These are phyloP conservation scores for Chymomyza procnemis DNA, from an alignment of 2,888 invertebrate species.

Conservation along the genomic window DNA sequence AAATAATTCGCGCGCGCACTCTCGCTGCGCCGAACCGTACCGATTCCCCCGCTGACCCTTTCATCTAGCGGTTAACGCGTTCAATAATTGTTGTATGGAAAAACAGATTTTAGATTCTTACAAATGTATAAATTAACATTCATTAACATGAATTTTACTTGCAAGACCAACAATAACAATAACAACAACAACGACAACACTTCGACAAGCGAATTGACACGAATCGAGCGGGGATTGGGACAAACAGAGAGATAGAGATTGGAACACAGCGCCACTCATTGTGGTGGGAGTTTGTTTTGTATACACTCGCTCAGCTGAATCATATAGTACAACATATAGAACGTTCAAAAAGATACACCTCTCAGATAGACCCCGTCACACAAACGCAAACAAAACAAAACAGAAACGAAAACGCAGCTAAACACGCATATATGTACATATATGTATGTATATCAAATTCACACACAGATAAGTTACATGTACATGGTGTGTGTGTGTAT, in stretches of 20 bases:
- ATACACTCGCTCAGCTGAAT: background rate
- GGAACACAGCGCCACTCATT: constrained; percentile 41
- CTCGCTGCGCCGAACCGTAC: background rate
- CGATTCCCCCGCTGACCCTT: constrained; percentile 6
- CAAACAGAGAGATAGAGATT: background rate
- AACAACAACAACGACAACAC: constrained; percentile 28
- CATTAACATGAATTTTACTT: constrained; percentile 64
- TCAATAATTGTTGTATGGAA: constrained; percentile 48
- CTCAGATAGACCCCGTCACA: background rate
- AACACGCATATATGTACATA: constrained; percentile 8
- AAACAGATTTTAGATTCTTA: constrained; percentile 54
- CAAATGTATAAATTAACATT: constrained; percentile 71
- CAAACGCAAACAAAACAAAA: background rate
- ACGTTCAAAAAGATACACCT: background rate
- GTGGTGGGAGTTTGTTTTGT: constrained; percentile 60
- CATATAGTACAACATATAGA: constrained; percentile 1
- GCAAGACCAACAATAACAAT: constrained; percentile 34
- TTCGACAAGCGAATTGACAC: background rate
- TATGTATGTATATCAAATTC: constrained; percentile 19
- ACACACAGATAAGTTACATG: constrained; percentile 37
- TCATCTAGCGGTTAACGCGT: constrained; percentile 18
- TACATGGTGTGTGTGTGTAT: too few species aligned
- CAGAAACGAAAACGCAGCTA: background rate
- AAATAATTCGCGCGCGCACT: constrained; percentile 3
- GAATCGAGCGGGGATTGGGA: background rate